Evolutionary conservation across 1,140 invertebrate genomes (phyloP), one percentile per base, ranked within the genome.

Genomic region (Pachyrhynchus sulphureomaculatus): DNA sequence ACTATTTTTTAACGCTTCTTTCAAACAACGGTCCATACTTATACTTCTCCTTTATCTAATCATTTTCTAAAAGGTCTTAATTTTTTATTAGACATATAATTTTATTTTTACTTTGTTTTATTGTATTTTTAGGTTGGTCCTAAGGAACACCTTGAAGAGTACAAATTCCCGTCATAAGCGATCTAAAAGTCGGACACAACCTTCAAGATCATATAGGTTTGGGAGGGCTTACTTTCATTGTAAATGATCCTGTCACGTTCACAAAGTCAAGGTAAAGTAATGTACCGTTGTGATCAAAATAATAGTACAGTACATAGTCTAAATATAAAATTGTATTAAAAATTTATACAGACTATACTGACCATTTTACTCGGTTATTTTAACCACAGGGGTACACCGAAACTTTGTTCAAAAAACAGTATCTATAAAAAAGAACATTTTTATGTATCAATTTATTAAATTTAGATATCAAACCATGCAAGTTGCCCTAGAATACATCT

Each of bases 161-260:
- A 91, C 36, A 85, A 1, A 92, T 94, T 56, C 87, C 87, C 0
- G 81, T 91, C 0, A 62, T 92, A 2, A 84, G 85, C 0, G 84
- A 93, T 71, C 72, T 92, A 0, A 86, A 87, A 70, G 90, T 93
- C 0, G 91, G 91, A 10, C 82, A 91, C 63, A 92, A 93, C 70
- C 78, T 94, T 18, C 91, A 94, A 73, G 90, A 93, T 65, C 90
- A 93, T 71, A 88, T 93, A 0, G 91, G 91, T 0, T 74, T 92
- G 0, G 91, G 91, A 2, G 91, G 91, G 0, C 72, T 93, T 5
- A 91, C 90, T 8, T 94, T 92, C 66, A 76, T 91, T 1, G 80
- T 93, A 0, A 86, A 93, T 71, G 86, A 91, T 32, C 89, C 89
- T 0, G 78, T 94, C 4, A 89, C 88, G 0, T 86, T 93, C 45